Evolutionary conservation across 2,888 invertebrate species (phyloP), one percentile per base, ranked within the genome.

Genomic region (Phaedon cochleariae): DNA sequence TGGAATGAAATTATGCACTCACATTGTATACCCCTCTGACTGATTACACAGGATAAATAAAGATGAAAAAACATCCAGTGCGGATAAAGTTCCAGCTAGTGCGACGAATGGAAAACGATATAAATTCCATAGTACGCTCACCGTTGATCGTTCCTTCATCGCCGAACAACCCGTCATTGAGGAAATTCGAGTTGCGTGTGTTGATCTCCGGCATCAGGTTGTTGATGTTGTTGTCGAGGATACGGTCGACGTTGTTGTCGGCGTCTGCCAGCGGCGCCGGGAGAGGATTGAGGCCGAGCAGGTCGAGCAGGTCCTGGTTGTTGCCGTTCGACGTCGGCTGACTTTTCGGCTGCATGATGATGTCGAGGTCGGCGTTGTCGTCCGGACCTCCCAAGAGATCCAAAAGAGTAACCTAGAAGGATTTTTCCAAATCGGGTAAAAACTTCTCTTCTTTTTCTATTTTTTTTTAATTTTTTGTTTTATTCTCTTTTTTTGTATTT

Each of bases 301-400:
- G 87, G 85, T 97, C 97, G 68, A 97, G 85, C 72, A 97, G 88
- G 84, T 97, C 94, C 86, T 92, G 90, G 82, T 89, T 90, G 76
- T 79, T 79, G 34, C 81, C 74, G 82, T 80, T 85, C 77, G 80
- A 68, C 80, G 83, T 74, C 20, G 83, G 73, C 48, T 74, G 73
- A 21, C 79, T 78, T 80, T 37, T 37, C 18, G 67, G 58, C 29
- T 64, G 74, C 79, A 77, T 74, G 18, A 81, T 81, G 61, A 81
- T 76, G 45, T 80, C 80, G 67, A 80, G 65, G 66, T 81, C 81
- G 15, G 77, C 75, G 51, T 68, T 62, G 41, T 62, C 63, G 53
- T 79, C 77, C 12, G 89, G 87, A 12, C 92, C 92, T 73, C 93
- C 95, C 77, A 97, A 87, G 74, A 97, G 86, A 84, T 97, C 96